phyloP scores from a whole-genome alignment of 2,888 invertebrate genomes.

The Synergus umbraculus region DNA sequence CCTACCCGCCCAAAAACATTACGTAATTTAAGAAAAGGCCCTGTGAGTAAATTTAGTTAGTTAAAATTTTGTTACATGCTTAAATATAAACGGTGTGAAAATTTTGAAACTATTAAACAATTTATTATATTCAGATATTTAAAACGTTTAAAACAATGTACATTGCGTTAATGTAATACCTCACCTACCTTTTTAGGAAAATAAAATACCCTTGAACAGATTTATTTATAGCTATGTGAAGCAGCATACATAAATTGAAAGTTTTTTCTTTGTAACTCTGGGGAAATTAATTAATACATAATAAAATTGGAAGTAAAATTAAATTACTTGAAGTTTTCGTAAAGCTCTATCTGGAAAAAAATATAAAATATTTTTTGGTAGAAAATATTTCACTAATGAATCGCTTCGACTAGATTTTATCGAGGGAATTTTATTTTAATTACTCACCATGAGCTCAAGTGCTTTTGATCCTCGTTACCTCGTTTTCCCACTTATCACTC shows the following conservation, averaged over 20 bases:
- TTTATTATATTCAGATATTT: too few species aligned
- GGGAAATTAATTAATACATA: neutral
- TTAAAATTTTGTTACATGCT: too few species aligned
- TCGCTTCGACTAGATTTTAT: neutral
- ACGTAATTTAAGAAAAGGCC: too few species aligned
- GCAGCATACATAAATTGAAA: neutral
- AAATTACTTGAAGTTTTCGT: neutral
- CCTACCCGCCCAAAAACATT: too few species aligned
- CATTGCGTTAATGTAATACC: too few species aligned
- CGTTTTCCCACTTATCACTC: neutral
- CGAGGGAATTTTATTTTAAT: neutral
- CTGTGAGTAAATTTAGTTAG: too few species aligned
- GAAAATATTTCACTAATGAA: neutral
- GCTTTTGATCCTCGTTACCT: neutral
- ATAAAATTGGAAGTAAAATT: neutral
- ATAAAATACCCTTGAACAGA: too few species aligned
- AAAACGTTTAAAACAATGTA: too few species aligned
- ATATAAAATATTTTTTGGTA: too few species aligned
- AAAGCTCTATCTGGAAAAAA: neutral
- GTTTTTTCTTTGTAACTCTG: neutral
- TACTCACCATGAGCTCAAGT: neutral
- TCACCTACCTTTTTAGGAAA: too few species aligned
- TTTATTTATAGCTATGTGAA: neutral
- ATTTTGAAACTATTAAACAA: too few species aligned
- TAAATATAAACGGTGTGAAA: too few species aligned